Base-by-base conservation (phyloP, 2,113 vertebrate species). In the Progne subis region DNA sequence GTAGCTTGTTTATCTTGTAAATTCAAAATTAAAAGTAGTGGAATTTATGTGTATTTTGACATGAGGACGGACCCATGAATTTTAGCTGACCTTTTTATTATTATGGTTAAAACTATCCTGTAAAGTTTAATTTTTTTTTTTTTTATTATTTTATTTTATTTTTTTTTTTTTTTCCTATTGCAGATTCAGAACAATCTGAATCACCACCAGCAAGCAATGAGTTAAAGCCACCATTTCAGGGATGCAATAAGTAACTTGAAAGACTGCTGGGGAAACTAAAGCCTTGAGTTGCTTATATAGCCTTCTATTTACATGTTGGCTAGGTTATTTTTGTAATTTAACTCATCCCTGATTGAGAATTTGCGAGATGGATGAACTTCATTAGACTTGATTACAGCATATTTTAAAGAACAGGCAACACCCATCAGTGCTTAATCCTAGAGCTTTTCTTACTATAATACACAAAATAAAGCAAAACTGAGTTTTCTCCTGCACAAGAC, bases 101-200 rank as follows among this genome's bases (percentile, higher is more conserved):
- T 61, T 75, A 32, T 23, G 4, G 17, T 46, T 80, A 43, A 77
- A 72, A 13, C 70, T 56, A 59, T 37, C 8, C 17, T 65, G 37
- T 89, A 21, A 85, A 69, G 18, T 71, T 70, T 64, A 26, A 63
- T 60, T 4, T 88, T 41, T 82, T 79, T 87, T 37, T 37, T 37
- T 37, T 37, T 90, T 90, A n/a, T n/a, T n/a, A n/a, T n/a, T n/a
- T n/a, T n/a, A n/a, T 82, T 79, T 87, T 37, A 9, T 37, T 37
- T 37, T 90, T 90, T 67, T 80, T 84, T 37, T 37, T 37, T 37
- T 37, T 37, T 10, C 9, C 16, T 72, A 3, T 87, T 94, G 50
- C 87, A 92, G 87, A 78, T 95, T 93, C 80, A 90, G 86, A 96
- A 59, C 3, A 3, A 67, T 76, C 68, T 83, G 87, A 96, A 82